Evolutionary conservation across 2,113 vertebrate species (phyloP).

Genomic region (Thunnus maccoyii): DNA sequence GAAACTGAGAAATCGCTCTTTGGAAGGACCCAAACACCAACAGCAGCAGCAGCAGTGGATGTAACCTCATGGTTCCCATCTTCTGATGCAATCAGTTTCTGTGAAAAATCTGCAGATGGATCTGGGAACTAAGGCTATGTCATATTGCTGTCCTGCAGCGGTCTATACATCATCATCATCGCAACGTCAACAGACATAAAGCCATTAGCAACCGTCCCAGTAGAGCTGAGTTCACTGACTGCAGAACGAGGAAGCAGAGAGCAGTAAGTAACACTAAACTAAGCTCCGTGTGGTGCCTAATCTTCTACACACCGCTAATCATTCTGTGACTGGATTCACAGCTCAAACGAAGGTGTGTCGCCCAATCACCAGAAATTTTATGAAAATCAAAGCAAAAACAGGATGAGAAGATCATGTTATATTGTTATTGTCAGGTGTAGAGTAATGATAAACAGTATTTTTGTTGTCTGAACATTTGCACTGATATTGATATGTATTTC

Average conservation of each 20-base stretch:
- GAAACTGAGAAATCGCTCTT: constrained; percentile 59
- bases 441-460: not conserved
- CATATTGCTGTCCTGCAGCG: not conserved
- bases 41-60: constrained; percentile 61
- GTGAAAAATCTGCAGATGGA: constrained; percentile 2
- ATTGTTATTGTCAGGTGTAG: not conserved
- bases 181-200: constrained; percentile 27
- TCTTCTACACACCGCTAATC: constrained; percentile 74
- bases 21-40: constrained; percentile 57
- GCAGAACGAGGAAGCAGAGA: constrained; percentile 32
- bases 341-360: constrained; percentile 18
- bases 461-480: not conserved
- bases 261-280: constrained; percentile 55
- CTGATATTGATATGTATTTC: too few species aligned
- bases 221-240: constrained; percentile 9
- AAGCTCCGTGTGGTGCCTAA: constrained; percentile 71
- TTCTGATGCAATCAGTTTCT: constrained; percentile 29
- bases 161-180: not conserved
- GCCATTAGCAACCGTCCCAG: constrained; percentile 14
- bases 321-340: not conserved
- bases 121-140: constrained; percentile 3
- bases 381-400: not conserved
- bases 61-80: constrained; percentile 41
- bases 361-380: not conserved
- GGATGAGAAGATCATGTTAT: not conserved